Base-by-base conservation (phyloP, 1,140 invertebrate genomes). In the Calosoma granatense region DNA sequence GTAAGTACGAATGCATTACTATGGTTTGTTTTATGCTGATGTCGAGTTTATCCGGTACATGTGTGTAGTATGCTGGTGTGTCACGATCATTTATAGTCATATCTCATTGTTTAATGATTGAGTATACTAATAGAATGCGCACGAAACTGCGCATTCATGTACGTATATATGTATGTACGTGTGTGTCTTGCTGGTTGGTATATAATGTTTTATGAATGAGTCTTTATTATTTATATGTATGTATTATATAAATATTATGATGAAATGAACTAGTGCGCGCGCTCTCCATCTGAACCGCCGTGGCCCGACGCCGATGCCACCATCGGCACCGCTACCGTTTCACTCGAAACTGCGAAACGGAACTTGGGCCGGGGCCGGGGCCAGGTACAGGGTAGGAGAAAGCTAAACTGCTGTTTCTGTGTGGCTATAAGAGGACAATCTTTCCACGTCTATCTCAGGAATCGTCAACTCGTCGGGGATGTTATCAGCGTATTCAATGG, bases 401-500 rank as follows among this genome's bases (percentile, higher is more conserved):
- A 64, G 75, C 79, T 91, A 92, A 70, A 92, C 90, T 66, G 90
- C 90, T 62, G 90, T 93, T 78, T 93, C 90, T 63, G 90, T 93
- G 76, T 94, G 90, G 79, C 88, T 92, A 78, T 92, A 88, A 64
- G 87, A 90, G 65, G 89, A 91, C 60, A 94, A 81, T 60, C 89
- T 83, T 75, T 92, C 90, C 66, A 92, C 88, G 76, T 92, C 89
- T 64, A 92, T 87, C 76, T 92, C 90, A 62, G 87, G 88, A 70
- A 91, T 86, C 71, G 86, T 85, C 68, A 92, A 81, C 75, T 90
- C 85, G 75, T 90, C 87, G 64, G 86, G 86, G 73, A 88, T 84
- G 76, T 90, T 88, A 75, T 90, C 88, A 61, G 86, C 87, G 77
- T 92, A 93, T 72, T 94, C 90, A 75, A 93, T 87, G 76, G 89